phyloP scores from a whole-genome alignment of 2,888 invertebrate species.

The Diaperis boleti region DNA sequence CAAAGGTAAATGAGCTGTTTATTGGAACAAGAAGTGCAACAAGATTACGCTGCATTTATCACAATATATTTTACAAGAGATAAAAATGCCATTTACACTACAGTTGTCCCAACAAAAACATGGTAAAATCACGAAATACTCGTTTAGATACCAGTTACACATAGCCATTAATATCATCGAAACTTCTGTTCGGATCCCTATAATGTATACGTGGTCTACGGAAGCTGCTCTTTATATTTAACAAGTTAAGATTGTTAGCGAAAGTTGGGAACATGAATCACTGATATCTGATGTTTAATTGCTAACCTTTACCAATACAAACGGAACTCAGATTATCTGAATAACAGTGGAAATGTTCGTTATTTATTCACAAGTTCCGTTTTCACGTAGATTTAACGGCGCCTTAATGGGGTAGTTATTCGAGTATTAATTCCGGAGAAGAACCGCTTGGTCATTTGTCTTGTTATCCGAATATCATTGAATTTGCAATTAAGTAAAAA shows the following conservation, averaged over 20 bases:
- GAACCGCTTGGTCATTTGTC: constrained; percentile 26
- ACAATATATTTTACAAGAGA: no score
- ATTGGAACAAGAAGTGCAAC: no score
- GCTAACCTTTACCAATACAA: constrained; percentile 32
- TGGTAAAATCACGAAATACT: background rate
- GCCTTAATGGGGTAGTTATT: constrained; percentile 30
- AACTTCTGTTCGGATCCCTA: constrained; percentile 12
- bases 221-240: constrained; percentile 30
- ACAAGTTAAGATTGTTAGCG: constrained; percentile 30
- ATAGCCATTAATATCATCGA: constrained; percentile 11
- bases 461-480: constrained; percentile 19
- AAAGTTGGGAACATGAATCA: constrained; percentile 29
- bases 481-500: constrained; percentile 16
- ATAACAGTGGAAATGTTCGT: constrained; percentile 28
- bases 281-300: constrained; percentile 31
- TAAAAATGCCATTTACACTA: no score
- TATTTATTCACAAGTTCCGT: constrained; percentile 42
- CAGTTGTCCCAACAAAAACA: no score
- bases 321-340: constrained; percentile 36
- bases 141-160: constrained; percentile 1
- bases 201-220: constrained; percentile 15
- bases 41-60: no score
- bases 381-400: constrained; percentile 34
- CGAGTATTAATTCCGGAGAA: constrained; percentile 26
- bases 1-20: no score